Base-by-base conservation (phyloP, 2,797 vertebrate species). In the Acrossocheilus fasciatus region DNA sequence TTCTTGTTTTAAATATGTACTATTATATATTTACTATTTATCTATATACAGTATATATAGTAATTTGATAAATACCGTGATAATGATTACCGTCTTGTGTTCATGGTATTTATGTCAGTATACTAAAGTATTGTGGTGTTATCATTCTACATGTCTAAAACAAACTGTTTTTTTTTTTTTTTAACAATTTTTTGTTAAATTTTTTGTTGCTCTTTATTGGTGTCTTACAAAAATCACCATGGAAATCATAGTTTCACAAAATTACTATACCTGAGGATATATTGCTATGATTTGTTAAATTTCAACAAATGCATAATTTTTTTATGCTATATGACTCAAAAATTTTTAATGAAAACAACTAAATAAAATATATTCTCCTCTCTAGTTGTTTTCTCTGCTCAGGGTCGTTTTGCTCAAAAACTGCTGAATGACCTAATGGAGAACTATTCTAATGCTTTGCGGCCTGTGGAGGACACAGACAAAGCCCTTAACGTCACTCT, bases 401-500 rank as follows among this genome's bases (percentile, higher is more conserved):
- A 97, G 91, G 98, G 98, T 86, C 97, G 95, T 87, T 99, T 96
- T 20, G 98, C 98, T 86, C 97, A 96, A 80, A 97, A 97, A 93
- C 95, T 99, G 86, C 95, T 99, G 85, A 96, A 92, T 4, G 95
- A 98, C 82, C 93, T 99, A 88, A 98, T 99, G 95, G 96, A 98
- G 93, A 93, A 96, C 91, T 99, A 99, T 90, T 97, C 97, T 62
- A 97, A 95, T 23, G 98, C 97, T 79, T 93, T 99, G 82, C 96
- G 97, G 88, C 98, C 98, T 0, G 98, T 99, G 39, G 97, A 98
- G 87, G 98, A 99, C 91, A 99, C 98, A 43, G 98, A 99, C 90
- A 93, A 95, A 88, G 97, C 97, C 26, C 92, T 99, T 83, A 99
- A 99, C 41, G 98, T 99, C 87, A 98, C 97, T 0, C 95, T 99